phyloP scores from a whole-genome alignment of 2,113 vertebrate species.

The Clinocottus analis region DNA sequence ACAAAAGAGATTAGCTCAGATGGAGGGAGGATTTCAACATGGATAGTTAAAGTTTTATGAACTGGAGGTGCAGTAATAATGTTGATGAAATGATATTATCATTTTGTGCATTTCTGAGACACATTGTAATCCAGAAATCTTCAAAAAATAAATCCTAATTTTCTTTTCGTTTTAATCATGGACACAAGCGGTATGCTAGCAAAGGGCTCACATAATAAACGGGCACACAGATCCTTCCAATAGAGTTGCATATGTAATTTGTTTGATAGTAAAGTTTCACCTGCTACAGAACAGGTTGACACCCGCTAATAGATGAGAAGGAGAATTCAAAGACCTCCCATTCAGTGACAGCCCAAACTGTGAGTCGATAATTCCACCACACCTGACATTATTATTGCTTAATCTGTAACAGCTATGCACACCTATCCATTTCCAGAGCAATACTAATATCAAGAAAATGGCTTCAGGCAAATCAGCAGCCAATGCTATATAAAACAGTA shows the following conservation, averaged over 20 bases:
- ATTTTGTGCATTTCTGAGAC: too few relatives aligned
- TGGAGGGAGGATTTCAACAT: constrained; percentile 27
- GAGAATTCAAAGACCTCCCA: constrained; percentile 13
- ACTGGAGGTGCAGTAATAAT: background rate
- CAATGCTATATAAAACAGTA: constrained; percentile 9
- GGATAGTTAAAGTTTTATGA: background rate
- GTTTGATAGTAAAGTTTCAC: background rate
- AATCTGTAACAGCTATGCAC: constrained; percentile 18
- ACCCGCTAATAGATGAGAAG: background rate
- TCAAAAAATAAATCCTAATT: too few relatives aligned
- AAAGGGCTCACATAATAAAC: background rate
- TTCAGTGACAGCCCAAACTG: constrained; percentile 1
- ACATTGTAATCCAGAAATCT: too few relatives aligned
- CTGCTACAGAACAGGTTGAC: constrained; percentile 16
- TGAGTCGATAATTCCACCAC: constrained; percentile 15
- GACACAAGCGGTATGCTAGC: background rate
- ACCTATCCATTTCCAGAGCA: background rate
- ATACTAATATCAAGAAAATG: constrained; percentile 6
- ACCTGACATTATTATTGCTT: constrained; percentile 15
- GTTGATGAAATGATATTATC: background rate
- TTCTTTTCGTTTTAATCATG: background rate
- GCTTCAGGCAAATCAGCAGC: constrained; percentile 37
- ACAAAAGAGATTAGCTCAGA: constrained; percentile 58
- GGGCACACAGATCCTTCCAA: background rate
- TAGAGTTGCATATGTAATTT: background rate